Base-by-base conservation (phyloP, 1,140 invertebrate species). In the Mya arenaria region DNA sequence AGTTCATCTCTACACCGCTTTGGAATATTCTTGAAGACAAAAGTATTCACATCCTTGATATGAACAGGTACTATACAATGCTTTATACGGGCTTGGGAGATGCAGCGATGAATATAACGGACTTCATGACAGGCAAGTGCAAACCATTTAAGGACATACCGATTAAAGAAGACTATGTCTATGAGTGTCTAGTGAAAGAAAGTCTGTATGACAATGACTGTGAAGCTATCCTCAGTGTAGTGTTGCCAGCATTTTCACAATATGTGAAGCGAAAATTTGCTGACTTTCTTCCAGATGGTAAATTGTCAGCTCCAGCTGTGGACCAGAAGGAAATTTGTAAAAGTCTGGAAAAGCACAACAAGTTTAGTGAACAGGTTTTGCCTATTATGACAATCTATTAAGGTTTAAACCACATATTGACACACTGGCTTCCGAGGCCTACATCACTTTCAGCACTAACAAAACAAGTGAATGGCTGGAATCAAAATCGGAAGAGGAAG, bases 21-120 rank as follows among this genome's bases (percentile, higher is more conserved):
- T 80, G 77, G 77, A 41, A 39, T 34, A 30, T 71, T 10, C n/a
- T 80, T 39, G 77, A 80, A 48, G 66, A 80, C 37, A 68, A 71
- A 34, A 4, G 15, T 32, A 48, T 71, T 10, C 23, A 69, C 19
- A 68, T 62, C 15, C 19, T 71, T 25, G 17, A 74, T 4, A 60
- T 72, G 30, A 56, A 56, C 23, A 1, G 17, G 34, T 41, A 69
- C 66, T 44, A 69, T 10, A 23, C 41, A 41, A 41, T 44, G 41
- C 36, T 82, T 25, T 36, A 23, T 5, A 36, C n/a, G 17, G 62
- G 63, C 52, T 32, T 75, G 39, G 39, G 68, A 19, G 52, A 75
- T 37, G 34, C 23, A 37, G n/a, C 48, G 52, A 5, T 28, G n/a
- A 69, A 79, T 52, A 44, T 69, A 44, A 48, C 1, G 4, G 63